Evolutionary conservation across 2,888 invertebrate species (phyloP), one percentile per base, ranked within the genome.

Genomic region (Drosophila rellima): DNA sequence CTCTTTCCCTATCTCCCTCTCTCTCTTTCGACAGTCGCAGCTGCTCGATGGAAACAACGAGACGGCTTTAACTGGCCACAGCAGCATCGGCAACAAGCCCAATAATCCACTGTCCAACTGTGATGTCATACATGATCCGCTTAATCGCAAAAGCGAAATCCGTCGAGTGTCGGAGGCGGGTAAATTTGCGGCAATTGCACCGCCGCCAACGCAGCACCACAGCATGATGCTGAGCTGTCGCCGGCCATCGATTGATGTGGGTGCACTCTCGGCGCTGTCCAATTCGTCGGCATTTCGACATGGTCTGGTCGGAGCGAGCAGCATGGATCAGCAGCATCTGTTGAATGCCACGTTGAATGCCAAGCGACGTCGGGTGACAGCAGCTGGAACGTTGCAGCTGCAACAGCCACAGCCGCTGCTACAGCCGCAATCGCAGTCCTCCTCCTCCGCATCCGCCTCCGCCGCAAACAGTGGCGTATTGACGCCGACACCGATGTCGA

Each of bases 331-430:
- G 59, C 88, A 77, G 74, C 79, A 76, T 63, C 39, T 78, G 60
- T 39, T 84, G 81, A 83, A 88, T 68, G 70, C 90, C 13, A 82
- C 91, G 37, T 56, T 91, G 70, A 93, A 94, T 17, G 94, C 94
- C 71, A 94, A 94, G 79, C 91, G 94, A 56, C 92, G 94, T 40
- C 93, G 94, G 77, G 94, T 94, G 15, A 93, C 91, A 1, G 55
- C 90, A 1, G 62, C 57, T 2, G 89, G 71, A 7, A 51, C 74
- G 23, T 51, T 74, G 64, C 82, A 78, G 48, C 60, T 85, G 6
- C 48, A 70, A 6, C 64, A 78, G 15, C 66, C 76, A 65, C 71
- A 80, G 72, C 63, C 80, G 60, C 33, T 78, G 63, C 62, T 65
- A 70, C 56, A 60, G 64, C 73, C 45, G 26, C 23, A 75, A n/a